phyloP scores from a whole-genome alignment of 2,113 vertebrate genomes.

The Casuarius casuarius region DNA sequence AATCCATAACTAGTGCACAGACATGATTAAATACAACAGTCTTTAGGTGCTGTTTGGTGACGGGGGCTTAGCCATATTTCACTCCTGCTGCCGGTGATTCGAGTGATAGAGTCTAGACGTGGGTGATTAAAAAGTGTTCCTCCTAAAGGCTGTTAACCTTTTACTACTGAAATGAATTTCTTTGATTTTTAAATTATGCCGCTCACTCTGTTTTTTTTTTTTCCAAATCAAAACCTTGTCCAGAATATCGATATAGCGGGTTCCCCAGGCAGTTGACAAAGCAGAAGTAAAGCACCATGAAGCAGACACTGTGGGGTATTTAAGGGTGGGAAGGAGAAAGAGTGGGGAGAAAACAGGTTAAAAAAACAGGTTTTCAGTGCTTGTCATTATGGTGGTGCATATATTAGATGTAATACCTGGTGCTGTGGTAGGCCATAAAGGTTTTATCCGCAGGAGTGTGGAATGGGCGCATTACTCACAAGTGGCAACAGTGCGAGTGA shows the following conservation, averaged over 20 bases:
- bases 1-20: constrained; percentile 98
- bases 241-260: constrained; percentile 69
- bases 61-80: constrained; percentile 84
- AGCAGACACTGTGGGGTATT: background rate
- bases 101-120: constrained; percentile 86
- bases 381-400: constrained; percentile 49
- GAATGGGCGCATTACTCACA: constrained; percentile 67
- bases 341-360: background rate
- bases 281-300: constrained; percentile 30
- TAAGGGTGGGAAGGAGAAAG: constrained; percentile 11
- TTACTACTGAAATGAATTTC: constrained; percentile 87
- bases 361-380: constrained; percentile 56
- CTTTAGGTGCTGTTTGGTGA: constrained; percentile 87
- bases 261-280: constrained; percentile 53
- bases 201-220: constrained; percentile 70
- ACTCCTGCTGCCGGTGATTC: constrained; percentile 81
- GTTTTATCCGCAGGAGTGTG: constrained; percentile 57
- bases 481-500: constrained; percentile 29
- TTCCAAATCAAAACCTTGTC: constrained; percentile 72
- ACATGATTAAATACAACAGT: constrained; percentile 99
- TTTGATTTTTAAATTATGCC: constrained; percentile 87
- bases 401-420: constrained; percentile 29
- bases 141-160: constrained; percentile 87
- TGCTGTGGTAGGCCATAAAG: constrained; percentile 54
- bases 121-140: constrained; percentile 87